Percentiles rank a stretch among this genome's conserved stretches.
These are phyloP conservation scores for Cosmia trapezina DNA, from an alignment of 2,888 invertebrate genomes.

Conservation along the genomic window DNA sequence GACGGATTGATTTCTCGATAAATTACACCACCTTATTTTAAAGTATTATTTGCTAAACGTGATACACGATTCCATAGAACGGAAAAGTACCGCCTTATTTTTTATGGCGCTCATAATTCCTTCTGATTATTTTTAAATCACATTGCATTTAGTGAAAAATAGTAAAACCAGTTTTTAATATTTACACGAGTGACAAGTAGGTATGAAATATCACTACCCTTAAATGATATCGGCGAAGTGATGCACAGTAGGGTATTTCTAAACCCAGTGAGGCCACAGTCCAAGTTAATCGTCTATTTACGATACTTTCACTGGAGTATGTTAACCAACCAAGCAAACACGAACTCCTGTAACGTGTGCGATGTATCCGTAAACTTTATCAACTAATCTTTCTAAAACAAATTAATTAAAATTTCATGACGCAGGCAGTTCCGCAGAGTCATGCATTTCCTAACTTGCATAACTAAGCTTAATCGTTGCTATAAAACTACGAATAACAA, in stretches of 20 bases:
- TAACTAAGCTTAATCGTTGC: neutral
- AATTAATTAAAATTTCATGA: neutral
- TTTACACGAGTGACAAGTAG: slow-evolving; percentile 15
- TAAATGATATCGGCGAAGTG: neutral
- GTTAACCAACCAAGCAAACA: slow-evolving; percentile 3
- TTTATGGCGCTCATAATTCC: slow-evolving; percentile 15
- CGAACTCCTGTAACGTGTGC: neutral
- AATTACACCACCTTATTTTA: slow-evolving; percentile 2
- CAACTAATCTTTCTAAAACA: neutral
- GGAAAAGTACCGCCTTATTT: slow-evolving; percentile 32
- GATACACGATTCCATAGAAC: neutral
- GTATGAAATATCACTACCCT: slow-evolving; percentile 12
- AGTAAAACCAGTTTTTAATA: slow-evolving; percentile 9
- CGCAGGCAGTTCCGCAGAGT: too few relatives aligned
- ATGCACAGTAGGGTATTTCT: neutral
- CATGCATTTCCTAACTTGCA: neutral
- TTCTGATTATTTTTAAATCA: slow-evolving; percentile 33
- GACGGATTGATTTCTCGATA: slow-evolving; percentile 30
- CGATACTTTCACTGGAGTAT: neutral
- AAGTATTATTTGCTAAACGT: slow-evolving; percentile 23
- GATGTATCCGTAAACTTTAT: neutral
- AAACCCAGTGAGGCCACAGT: neutral
- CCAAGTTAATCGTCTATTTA: neutral
- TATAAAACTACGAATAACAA: neutral
- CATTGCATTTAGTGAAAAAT: slow-evolving; percentile 8